phyloP scores from a whole-genome alignment of 2,888 invertebrate species.

The Drosophila neutralis region DNA sequence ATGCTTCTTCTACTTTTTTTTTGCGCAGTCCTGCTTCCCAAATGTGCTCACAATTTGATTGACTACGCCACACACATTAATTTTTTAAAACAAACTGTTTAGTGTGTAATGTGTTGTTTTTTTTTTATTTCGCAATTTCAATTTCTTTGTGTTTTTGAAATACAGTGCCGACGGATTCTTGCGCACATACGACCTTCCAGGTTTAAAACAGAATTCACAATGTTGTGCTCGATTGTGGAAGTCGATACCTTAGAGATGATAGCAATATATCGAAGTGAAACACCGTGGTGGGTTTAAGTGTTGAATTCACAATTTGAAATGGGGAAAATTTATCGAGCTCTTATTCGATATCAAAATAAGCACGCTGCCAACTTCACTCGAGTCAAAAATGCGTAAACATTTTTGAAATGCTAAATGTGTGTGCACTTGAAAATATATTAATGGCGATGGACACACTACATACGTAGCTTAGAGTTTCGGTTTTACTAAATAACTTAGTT shows the following conservation, averaged over 20 bases:
- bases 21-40: slow-evolving; percentile 59
- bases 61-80: slow-evolving; percentile 46
- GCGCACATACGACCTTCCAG: slow-evolving; percentile 66
- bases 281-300: slow-evolving; percentile 25
- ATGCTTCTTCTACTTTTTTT: slow-evolving; percentile 46
- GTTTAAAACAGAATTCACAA: slow-evolving; percentile 65
- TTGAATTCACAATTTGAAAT: slow-evolving; percentile 15
- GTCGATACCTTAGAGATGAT: slow-evolving; percentile 38
- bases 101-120: slow-evolving; percentile 40
- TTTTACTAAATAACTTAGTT: neutral
- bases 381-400: neutral
- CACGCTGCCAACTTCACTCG: slow-evolving; percentile 13
- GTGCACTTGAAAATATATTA: slow-evolving; percentile 1
- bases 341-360: slow-evolving; percentile 11
- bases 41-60: slow-evolving; percentile 41
- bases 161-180: slow-evolving; percentile 59
- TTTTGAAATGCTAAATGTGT: neutral
- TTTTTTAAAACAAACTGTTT: slow-evolving; percentile 48
- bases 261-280: slow-evolving; percentile 21
- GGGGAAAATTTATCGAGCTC: slow-evolving; percentile 1
- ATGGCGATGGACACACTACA: neutral
- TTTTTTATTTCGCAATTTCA: slow-evolving; percentile 38
- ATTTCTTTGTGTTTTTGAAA: slow-evolving; percentile 53
- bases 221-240: slow-evolving; percentile 36
- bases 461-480: neutral